A percentile compares a stretch with the other conserved stretches of the same genome.
Evolutionary conservation across 1,140 invertebrate species (phyloP).

Genomic region (Ladona fulva): DNA sequence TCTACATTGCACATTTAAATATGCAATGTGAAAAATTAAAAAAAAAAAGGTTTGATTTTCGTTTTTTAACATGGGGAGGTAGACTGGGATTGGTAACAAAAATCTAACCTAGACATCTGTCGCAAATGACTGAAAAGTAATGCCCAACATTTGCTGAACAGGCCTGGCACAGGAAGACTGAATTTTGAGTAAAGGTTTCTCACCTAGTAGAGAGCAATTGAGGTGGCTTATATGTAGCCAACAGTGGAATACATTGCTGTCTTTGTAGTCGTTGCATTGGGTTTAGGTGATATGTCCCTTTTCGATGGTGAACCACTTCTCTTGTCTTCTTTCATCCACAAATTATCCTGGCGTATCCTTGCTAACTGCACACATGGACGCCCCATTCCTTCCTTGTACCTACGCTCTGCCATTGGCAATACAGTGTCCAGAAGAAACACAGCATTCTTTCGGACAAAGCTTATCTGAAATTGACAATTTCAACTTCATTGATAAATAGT

Average conservation of each 20-base stretch:
- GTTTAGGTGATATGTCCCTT: background rate
- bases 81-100: too few species aligned
- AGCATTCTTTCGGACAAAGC: slow-evolving; percentile 45
- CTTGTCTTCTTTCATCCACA: background rate
- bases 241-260: background rate
- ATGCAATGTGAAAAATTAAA: too few species aligned
- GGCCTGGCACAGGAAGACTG: too few species aligned
- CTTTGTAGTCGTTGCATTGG: background rate
- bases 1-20: too few species aligned
- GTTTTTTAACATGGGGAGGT: too few species aligned
- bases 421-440: slow-evolving; percentile 44
- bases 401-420: slow-evolving; percentile 39
- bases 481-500: too few species aligned
- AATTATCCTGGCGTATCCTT: slow-evolving; percentile 32
- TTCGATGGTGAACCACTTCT: background rate
- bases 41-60: too few species aligned
- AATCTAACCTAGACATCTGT: too few species aligned
- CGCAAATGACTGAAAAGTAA: too few species aligned
- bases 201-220: background rate
- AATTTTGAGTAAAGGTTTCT: too few species aligned
- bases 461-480: slow-evolving; percentile 39
- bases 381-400: slow-evolving; percentile 34
- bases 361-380: slow-evolving; percentile 32
- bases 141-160: too few species aligned
- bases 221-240: background rate